phyloP scores from a whole-genome alignment of 2,888 invertebrate species.

The Alcis repandata region DNA sequence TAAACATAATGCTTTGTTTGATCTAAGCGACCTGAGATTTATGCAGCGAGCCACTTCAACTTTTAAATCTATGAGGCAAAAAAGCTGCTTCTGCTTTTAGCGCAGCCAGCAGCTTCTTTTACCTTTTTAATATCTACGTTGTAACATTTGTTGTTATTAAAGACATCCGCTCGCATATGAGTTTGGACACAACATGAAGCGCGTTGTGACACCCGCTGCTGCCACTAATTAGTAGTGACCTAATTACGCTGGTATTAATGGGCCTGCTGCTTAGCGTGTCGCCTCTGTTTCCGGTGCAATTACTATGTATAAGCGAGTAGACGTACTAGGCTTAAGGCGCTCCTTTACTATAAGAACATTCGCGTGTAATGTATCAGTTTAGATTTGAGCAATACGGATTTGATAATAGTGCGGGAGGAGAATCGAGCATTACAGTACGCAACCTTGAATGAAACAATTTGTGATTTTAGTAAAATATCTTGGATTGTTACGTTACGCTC shows the following conservation, averaged over 20 bases:
- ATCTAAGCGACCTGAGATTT: not conserved
- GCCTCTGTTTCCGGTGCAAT: slow-evolving; percentile 43
- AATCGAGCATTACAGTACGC: too few species aligned
- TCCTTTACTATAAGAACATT: too few species aligned
- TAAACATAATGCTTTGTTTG: slow-evolving; percentile 8
- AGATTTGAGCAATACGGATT: too few species aligned
- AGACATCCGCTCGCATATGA: not conserved
- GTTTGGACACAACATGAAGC: slow-evolving; percentile 47
- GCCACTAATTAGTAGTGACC: slow-evolving; percentile 61
- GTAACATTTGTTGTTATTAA: not conserved
- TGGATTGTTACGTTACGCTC: too few species aligned
- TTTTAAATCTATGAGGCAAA: not conserved
- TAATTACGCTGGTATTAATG: slow-evolving; percentile 51
- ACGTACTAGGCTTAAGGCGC: not conserved
- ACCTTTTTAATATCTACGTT: not conserved
- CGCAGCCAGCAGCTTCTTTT: not conserved
- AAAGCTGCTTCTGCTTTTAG: not conserved
- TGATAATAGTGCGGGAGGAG: too few species aligned
- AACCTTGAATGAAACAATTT: too few species aligned
- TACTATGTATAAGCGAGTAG: slow-evolving; percentile 16
- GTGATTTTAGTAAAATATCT: too few species aligned
- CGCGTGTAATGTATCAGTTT: too few species aligned
- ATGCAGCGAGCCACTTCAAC: not conserved
- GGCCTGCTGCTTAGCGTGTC: slow-evolving; percentile 35
- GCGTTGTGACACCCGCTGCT: slow-evolving; percentile 51